Evolutionary conservation across 2,797 vertebrate genomes (phyloP), one percentile per base, ranked within the genome.

Genomic region (Notolepis coatsorum): DNA sequence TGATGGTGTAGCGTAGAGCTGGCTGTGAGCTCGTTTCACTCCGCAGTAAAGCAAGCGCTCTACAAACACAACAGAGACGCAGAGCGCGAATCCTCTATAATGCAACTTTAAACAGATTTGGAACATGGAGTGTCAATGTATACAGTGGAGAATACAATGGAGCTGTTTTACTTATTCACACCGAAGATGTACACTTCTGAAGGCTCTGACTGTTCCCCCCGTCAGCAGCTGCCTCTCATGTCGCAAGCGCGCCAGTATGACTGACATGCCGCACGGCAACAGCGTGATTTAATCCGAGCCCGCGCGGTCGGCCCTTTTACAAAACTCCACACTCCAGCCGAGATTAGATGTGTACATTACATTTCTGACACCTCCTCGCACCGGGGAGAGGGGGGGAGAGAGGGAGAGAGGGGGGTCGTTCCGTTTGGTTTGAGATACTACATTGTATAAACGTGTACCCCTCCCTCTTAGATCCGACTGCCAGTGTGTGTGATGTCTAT

Each of bases 391-490:
- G 23, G n/a, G n/a, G n/a, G n/a, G n/a, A n/a, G n/a, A n/a, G n/a
- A n/a, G n/a, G n/a, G n/a, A n/a, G n/a, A n/a, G n/a, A n/a, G n/a
- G n/a, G n/a, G n/a, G n/a, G 60, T 28, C 10, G 9, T 65, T 75
- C 64, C 1, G 54, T 61, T 85, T 61, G 37, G 50, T 79, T 69
- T 65, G 53, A 59, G 69, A 65, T 67, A 68, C 68, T 55, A 70
- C 59, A 39, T 48, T 33, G 15, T 5, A 55, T 49, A n/a, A 13
- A 18, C n/a, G 18, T 48, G 49, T 59, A 27, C 52, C 10, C 51
- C 68, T 72, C 33, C 48, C 13, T 50, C 25, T 30, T 53, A 28
- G 55, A 61, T 73, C 59, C 51, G 45, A 18, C 33, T 30, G 37
- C 8, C 31, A 47, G 17, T 27, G 23, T 54, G 56, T 4, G 47